Conservation (phyloP, 2,113 vertebrate genomes). For the Lycaon pictus region DNA sequence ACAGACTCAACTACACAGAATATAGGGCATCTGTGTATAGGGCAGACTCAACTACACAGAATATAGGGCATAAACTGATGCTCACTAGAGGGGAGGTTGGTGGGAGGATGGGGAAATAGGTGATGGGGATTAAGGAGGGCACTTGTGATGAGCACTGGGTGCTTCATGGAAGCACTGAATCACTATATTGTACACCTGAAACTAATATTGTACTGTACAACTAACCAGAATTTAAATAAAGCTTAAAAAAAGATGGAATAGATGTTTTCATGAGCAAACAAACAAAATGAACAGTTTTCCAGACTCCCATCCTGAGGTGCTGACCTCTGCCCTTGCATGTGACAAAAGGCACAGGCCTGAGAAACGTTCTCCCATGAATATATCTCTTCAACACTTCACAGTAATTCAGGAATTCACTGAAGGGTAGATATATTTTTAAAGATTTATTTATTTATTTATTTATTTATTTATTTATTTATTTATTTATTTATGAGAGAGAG, state of each 20-base stretch:
- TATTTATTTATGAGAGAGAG: no score
- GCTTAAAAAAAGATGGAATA: neutral
- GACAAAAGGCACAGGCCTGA: neutral
- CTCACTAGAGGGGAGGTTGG: neutral
- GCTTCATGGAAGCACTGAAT: no score
- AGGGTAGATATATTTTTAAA: neutral
- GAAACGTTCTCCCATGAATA: neutral
- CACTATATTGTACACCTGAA: neutral
- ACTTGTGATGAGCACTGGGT: neutral
- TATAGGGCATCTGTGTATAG: no score
- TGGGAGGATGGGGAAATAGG: neutral
- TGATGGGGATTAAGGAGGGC: neutral
- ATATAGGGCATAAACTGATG: neutral
- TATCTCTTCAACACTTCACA: accelerated
- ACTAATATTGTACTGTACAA: neutral
- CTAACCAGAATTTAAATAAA: neutral
- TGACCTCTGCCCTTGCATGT: neutral
- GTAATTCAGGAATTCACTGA: neutral
- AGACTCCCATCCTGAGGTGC: no score
- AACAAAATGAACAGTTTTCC: neutral
- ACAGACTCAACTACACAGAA: neutral
- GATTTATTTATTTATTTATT: no score
- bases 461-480: no score
- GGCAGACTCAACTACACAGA: neutral
- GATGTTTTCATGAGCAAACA: neutral